These are phyloP conservation scores for Carassius gibelio DNA, from an alignment of 2,113 vertebrate genomes.

Conservation along the genomic window DNA sequence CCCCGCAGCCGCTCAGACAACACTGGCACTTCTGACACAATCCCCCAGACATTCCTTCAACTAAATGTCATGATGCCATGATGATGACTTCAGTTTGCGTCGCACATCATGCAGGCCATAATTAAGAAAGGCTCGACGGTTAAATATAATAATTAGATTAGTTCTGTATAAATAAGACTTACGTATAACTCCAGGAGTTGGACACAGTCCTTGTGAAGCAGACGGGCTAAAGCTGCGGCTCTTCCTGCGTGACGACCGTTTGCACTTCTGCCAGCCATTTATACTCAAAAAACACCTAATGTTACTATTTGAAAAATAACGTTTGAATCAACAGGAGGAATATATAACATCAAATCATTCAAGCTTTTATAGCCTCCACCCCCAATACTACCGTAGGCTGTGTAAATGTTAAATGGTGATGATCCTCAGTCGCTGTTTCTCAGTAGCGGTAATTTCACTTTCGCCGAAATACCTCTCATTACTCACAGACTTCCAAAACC, in stretches of 20 bases:
- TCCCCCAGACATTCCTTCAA: constrained; percentile 4
- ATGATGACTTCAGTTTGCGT: not conserved
- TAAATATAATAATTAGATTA: not conserved
- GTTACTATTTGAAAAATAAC: constrained; percentile 10
- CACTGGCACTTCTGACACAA: not conserved
- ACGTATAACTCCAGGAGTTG: constrained; percentile 72
- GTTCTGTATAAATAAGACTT: constrained; percentile 59
- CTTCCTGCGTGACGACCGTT: constrained; percentile 47
- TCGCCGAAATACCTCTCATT: not conserved
- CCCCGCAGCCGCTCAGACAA: not conserved
- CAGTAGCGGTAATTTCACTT: not conserved
- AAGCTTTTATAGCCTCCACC: not conserved
- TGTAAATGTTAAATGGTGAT: not conserved
- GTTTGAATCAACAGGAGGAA: not conserved
- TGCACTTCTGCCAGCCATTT: constrained; percentile 61
- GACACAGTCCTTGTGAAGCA: constrained; percentile 66
- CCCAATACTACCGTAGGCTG: not conserved
- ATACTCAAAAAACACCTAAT: not conserved
- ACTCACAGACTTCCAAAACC: not conserved
- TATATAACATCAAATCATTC: not conserved
- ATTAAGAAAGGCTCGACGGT: not conserved
- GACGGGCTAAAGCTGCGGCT: constrained; percentile 63
- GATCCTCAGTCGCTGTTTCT: not conserved
- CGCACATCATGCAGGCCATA: not conserved
- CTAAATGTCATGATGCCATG: constrained; percentile 8